Percentiles rank a stretch among this genome's conserved stretches.
Evolutionary conservation across 2,113 vertebrate species (phyloP).

Genomic region (Bujurquina vittata): DNA sequence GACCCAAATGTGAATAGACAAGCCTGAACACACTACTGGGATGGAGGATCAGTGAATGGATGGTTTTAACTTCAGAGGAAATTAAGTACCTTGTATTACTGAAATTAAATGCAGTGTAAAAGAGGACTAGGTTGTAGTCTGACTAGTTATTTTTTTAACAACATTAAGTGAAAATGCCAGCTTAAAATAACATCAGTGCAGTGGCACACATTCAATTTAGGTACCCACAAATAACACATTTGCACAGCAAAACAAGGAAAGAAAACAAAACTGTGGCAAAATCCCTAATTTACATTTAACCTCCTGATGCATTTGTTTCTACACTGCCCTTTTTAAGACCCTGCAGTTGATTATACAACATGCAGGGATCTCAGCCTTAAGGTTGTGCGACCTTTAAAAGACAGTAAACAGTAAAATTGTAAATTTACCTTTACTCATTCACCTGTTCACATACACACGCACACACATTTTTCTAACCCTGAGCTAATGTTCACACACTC

Average conservation of each 20-base stretch:
- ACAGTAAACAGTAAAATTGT: too few species aligned
- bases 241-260: background rate
- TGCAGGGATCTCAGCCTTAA: conserved; percentile 41
- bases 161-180: background rate
- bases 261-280: background rate
- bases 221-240: background rate
- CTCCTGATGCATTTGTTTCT: background rate
- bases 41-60: rapidly evolving
- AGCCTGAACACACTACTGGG: background rate
- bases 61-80: background rate
- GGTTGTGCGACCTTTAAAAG: conserved; percentile 25
- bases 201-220: background rate
- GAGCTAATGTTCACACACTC: background rate
- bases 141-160: background rate
- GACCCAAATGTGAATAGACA: background rate
- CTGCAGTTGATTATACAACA: conserved; percentile 39
- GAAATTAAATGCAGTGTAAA: background rate
- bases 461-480: background rate
- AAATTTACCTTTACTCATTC: background rate
- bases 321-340: conserved; percentile 3
- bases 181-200: background rate
- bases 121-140: rapidly evolving
- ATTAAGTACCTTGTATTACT: background rate
- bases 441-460: background rate
- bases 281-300: too few species aligned